Evolutionary conservation across 1,140 invertebrate species (phyloP), one percentile per base, ranked within the genome.

Genomic region (Archegozetes longisetosus): DNA sequence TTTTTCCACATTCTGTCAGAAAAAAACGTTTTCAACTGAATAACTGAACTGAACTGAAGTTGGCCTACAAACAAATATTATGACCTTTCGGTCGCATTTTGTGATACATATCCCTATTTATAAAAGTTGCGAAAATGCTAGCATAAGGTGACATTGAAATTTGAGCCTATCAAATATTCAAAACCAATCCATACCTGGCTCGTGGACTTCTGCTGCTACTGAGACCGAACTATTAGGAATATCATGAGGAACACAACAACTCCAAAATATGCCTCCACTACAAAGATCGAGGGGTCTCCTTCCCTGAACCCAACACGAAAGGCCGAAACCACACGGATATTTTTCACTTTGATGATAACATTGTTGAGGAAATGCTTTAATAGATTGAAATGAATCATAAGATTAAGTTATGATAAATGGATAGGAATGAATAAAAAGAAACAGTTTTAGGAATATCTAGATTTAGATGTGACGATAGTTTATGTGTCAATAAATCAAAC

Each of bases 191-290:
- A 64, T 52, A 68, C 68, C 66, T 40, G 68, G 66, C 52, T 69
- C 66, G 14, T 63, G 51, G 12, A 68, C 47, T 46, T 65, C 52
- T 57, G 60, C 62, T n/a, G 62, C 53, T 3, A 25, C 24, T 2
- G n/a, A n/a, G n/a, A n/a, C n/a, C n/a, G n/a, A n/a, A 23, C 2
- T 58, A 12, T n/a, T 2, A 22, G 47, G 20, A 14, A 47, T 40
- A 25, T 58, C 57, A 64, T 83, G 78, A 69, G 90, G 85, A 0
- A 94, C 84, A 69, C 89, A 94, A 70, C 89, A 94, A 12, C 85
- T 84, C 88, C 88, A 91, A 62, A 91, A 86, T 76, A 90, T 80
- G 26, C 88, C 89, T 50, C 88, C 88, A n/a, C 84, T 88, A 71
- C 89, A 94, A 0, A 91, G 77, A 74, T 94, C 88, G 66, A 68